phyloP scores from a whole-genome alignment of 2,113 vertebrate genomes.

The Epinephelus moara region DNA sequence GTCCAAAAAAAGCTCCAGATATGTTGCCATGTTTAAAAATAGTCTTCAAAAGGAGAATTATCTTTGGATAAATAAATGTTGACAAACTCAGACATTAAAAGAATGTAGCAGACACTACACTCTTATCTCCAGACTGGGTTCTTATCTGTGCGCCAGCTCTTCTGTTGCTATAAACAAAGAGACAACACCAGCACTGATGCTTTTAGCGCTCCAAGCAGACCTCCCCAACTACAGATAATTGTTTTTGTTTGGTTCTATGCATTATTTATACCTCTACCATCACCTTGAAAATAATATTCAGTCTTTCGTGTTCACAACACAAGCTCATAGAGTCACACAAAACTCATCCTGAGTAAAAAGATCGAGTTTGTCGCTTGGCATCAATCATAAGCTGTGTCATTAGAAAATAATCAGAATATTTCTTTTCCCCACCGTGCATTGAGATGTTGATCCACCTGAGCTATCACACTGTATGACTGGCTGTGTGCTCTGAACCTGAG shows the following conservation, averaged over 20 bases:
- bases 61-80: slow-evolving; percentile 2
- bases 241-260: slow-evolving; percentile 2
- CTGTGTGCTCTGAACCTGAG: slow-evolving; percentile 52
- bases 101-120: slow-evolving; percentile 59
- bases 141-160: slow-evolving; percentile 58
- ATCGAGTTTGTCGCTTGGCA: not conserved
- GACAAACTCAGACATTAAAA: slow-evolving; percentile 47
- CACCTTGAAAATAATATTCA: slow-evolving; percentile 12
- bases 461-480: slow-evolving; percentile 3
- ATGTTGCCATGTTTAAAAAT: slow-evolving; percentile 32
- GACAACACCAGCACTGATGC: slow-evolving; percentile 27
- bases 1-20: not conserved
- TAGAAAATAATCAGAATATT: not conserved
- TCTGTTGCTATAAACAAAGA: slow-evolving; percentile 74
- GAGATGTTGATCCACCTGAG: slow-evolving; percentile 57
- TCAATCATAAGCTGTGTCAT: slow-evolving; percentile 7
- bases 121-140: slow-evolving; percentile 65
- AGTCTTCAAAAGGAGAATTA: slow-evolving; percentile 16
- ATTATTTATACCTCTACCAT: slow-evolving; percentile 6
- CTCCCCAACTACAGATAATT: not conserved
- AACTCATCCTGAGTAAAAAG: slow-evolving; percentile 5
- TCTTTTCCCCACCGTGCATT: not conserved
- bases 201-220: not conserved
- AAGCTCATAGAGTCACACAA: not conserved
- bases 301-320: not conserved